These are phyloP conservation scores for Rissa tridactyla DNA, from an alignment of 2,113 vertebrate genomes.

Conservation along the genomic window DNA sequence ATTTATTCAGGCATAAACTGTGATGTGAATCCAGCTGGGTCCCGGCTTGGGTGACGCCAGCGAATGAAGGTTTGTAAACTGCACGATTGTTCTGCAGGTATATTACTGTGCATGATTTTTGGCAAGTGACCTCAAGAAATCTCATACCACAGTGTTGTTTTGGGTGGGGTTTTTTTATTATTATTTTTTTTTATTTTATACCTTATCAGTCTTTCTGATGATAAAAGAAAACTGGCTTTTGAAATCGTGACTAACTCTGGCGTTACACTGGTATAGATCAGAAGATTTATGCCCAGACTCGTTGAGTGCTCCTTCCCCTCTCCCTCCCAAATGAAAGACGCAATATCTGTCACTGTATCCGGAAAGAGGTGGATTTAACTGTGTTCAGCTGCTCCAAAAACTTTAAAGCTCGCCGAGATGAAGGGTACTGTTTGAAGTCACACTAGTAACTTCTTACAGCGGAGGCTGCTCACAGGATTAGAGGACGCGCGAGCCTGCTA, in stretches of 20 bases:
- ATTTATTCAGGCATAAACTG: conserved; percentile 20
- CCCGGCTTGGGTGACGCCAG: background rate
- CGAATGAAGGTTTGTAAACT: background rate
- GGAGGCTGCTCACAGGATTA: background rate
- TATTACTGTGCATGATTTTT: background rate
- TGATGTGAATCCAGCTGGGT: background rate
- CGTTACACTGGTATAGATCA: background rate
- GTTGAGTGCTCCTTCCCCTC: background rate
- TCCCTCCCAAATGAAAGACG: background rate
- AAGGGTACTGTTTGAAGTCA: background rate
- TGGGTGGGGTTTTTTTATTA: too few species aligned
- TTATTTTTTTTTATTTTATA: background rate
- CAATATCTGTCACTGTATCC: background rate
- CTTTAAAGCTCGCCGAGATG: background rate
- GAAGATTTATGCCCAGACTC: background rate
- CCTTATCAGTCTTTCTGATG: background rate
- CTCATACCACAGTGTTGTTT: background rate
- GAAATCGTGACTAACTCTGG: background rate
- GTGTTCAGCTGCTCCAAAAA: background rate
- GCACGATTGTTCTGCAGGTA: conserved; percentile 3
- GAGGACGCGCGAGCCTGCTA: fast-evolving
- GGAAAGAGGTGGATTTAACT: background rate
- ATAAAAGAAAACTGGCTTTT: background rate
- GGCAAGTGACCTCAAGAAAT: background rate
- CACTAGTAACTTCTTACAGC: background rate